Conservation (phyloP, 2,888 invertebrate species). For the Panzeria rudis region DNA sequence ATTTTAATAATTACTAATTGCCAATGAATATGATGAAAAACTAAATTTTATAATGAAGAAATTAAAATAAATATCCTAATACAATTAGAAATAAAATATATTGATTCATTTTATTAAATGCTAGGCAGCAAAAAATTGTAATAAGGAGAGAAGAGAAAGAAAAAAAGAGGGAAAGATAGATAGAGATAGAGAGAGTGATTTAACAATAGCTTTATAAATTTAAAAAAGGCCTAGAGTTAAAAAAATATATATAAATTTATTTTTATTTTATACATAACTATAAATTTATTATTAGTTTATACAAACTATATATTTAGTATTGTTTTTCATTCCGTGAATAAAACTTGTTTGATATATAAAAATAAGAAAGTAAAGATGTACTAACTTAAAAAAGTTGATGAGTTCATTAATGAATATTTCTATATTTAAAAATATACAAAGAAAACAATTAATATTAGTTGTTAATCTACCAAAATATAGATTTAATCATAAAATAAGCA, state of each 20-base stretch:
- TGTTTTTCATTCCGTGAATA: constrained; percentile 26
- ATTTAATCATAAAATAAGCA: constrained; percentile 16
- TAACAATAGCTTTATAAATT: constrained; percentile 18
- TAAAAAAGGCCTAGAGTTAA: constrained; percentile 41
- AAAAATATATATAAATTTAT: constrained; percentile 28
- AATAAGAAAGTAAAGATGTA: constrained; percentile 45
- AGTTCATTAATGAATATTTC: constrained; percentile 68
- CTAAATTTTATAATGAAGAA: constrained; percentile 26
- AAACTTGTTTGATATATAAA: constrained; percentile 44
- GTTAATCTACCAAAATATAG: constrained; percentile 16
- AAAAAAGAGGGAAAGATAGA: neutral
- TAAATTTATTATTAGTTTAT: constrained; percentile 28
- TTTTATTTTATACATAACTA: constrained; percentile 41
- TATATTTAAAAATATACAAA: constrained; percentile 58
- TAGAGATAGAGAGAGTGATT: neutral
- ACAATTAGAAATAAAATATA: constrained; percentile 5
- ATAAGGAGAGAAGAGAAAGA: neutral
- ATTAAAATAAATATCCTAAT: constrained; percentile 17
- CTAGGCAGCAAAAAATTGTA: constrained; percentile 19
- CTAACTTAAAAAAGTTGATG: constrained; percentile 69
- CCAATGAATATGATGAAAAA: constrained; percentile 47
- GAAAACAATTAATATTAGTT: constrained; percentile 22
- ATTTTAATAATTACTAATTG: constrained; percentile 46
- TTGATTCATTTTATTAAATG: constrained; percentile 38
- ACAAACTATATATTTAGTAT: constrained; percentile 16